A percentile compares a stretch with the other conserved stretches of the same genome.
Conservation (phyloP, 1,140 invertebrate genomes). For the Cylas formicarius region DNA sequence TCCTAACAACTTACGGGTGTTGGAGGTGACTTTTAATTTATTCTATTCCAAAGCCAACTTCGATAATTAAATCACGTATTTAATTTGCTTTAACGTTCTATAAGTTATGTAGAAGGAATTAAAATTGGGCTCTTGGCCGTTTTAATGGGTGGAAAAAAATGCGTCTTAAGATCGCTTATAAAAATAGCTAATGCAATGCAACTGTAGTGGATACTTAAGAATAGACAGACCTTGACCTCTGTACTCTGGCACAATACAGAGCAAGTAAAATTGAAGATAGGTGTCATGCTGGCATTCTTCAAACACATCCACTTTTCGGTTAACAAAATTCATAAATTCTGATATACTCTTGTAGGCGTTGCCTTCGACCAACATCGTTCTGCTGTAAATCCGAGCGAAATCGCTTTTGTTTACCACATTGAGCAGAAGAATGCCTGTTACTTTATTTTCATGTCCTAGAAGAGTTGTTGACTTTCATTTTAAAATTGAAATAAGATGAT, state of each 20-base stretch:
- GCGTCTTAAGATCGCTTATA: background rate
- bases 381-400: constrained; percentile 32
- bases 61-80: no score
- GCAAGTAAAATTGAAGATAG: constrained; percentile 39
- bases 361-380: constrained; percentile 34
- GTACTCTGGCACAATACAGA: constrained; percentile 44
- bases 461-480: no score
- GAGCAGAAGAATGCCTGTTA: constrained; percentile 32
- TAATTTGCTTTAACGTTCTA: no score
- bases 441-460: constrained; percentile 21
- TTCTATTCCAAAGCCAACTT: no score
- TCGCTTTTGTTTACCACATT: constrained; percentile 33
- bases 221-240: constrained; percentile 30
- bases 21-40: no score
- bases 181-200: no score
- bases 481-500: no score
- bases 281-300: constrained; percentile 31
- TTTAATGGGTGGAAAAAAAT: no score
- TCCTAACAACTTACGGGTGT: no score
- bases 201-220: no score
- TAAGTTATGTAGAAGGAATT: no score
- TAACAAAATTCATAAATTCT: constrained; percentile 37
- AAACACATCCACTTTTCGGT: constrained; percentile 40
- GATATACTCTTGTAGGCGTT: constrained; percentile 38
- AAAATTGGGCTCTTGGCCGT: no score